Conservation (phyloP, 2,888 invertebrate genomes). For the Hydropsyche betteni region DNA sequence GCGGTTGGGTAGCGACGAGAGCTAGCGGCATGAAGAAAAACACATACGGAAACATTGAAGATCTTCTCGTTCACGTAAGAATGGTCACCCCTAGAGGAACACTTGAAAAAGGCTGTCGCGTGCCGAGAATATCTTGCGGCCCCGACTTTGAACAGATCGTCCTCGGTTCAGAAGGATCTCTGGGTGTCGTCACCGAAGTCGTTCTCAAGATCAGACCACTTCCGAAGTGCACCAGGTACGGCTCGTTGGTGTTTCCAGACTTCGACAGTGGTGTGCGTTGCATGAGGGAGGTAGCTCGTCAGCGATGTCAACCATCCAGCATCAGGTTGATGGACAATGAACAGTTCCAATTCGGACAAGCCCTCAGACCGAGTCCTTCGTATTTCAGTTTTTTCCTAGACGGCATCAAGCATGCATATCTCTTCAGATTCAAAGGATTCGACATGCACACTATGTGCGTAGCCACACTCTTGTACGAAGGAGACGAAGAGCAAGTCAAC, state of each 20-base stretch:
- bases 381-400: constrained; percentile 70
- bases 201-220: constrained; percentile 86
- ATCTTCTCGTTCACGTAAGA: constrained; percentile 87
- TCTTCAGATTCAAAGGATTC: constrained; percentile 88
- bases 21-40: constrained; percentile 99
- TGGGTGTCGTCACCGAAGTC: constrained; percentile 96
- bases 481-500: constrained; percentile 75
- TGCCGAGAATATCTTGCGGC: constrained; percentile 91
- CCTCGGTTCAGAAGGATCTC: constrained; percentile 94
- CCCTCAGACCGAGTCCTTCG: constrained; percentile 69
- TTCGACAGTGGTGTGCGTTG: constrained; percentile 91
- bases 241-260: constrained; percentile 93
- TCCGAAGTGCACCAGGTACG: constrained; percentile 86
- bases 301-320: constrained; percentile 93
- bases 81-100: constrained; percentile 87
- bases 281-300: constrained; percentile 83
- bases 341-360: constrained; percentile 90
- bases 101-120: constrained; percentile 83
- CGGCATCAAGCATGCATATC: constrained; percentile 72
- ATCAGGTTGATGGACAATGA: constrained; percentile 97
- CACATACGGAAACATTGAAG: constrained; percentile 97
- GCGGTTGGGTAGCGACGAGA: constrained; percentile 97
- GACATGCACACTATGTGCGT: constrained; percentile 84
- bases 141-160: constrained; percentile 89
- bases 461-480: constrained; percentile 94